Evolutionary conservation across 2,113 vertebrate genomes (phyloP).

Genomic region (Chaetura pelagica): DNA sequence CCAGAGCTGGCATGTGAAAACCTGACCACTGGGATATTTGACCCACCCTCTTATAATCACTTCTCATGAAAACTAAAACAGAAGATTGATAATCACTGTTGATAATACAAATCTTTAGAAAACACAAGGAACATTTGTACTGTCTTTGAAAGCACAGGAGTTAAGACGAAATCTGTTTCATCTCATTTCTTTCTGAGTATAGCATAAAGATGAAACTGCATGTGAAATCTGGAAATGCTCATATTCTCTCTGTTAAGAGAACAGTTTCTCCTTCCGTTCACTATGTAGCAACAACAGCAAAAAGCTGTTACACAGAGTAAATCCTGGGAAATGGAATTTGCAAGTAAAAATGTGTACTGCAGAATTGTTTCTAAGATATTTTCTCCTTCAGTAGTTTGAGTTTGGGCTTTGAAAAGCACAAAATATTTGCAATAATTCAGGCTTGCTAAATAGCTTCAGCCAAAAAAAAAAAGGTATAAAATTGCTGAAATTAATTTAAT

Average conservation of each 20-base stretch:
- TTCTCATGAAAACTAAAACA: neutral
- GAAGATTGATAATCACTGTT: neutral
- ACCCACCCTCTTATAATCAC: neutral
- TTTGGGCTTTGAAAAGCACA: neutral
- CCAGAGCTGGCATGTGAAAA: neutral
- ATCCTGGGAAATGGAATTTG: neutral
- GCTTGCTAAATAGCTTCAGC: neutral
- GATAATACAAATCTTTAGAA: neutral
- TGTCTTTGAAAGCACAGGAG: neutral
- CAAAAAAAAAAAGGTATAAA: neutral
- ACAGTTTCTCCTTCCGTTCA: neutral
- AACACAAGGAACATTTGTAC: neutral
- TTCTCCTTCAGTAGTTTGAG: neutral
- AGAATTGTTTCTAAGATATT: neutral
- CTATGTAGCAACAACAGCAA: neutral
- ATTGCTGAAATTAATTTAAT: constrained; percentile 21
- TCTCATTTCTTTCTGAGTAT: neutral
- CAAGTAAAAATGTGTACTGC: neutral
- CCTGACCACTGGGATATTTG: neutral
- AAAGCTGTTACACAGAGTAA: neutral
- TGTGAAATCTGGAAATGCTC: neutral
- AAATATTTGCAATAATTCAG: neutral
- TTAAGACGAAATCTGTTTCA: neutral
- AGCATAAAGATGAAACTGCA: neutral
- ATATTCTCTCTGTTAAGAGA: neutral